Evolutionary conservation across 2,113 vertebrate species (phyloP), one percentile per base, ranked within the genome.

Genomic region (Poicephalus meyeri): DNA sequence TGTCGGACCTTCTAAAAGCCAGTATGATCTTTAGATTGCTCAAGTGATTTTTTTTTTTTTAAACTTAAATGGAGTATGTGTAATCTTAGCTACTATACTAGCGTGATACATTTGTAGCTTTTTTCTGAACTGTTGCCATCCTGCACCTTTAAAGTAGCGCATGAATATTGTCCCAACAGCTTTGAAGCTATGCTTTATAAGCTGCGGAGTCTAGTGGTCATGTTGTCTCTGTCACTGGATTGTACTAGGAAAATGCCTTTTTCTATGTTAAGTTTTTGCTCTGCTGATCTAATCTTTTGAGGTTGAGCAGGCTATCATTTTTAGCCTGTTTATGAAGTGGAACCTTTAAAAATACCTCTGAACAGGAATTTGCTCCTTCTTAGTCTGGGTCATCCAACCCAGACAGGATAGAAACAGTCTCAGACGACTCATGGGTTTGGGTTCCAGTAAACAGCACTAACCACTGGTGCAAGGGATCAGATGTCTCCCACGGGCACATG

Each of bases 261-360:
- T 86, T 68, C 47, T 61, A 16, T 76, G 49, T 44, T n/a, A 7
- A 60, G 16, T 65, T 91, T 89, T 94, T 94, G 29, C 53, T 84
- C 52, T 89, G 77, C 58, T 95, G 65, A 79, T 78, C 73, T 91
- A 84, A 96, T 91, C 78, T 65, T 93, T 85, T 78, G 88, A 90
- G 83, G 86, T 79, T 84, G 61, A 64, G 35, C 52, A 89, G 53
- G 44, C 72, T 89, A 11, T 95, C 1, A 91, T 95, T 96, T 93
- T 93, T 80, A 87, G 65, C 63, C 83, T 93, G 72, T 92, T 96
- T 92, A 81, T 94, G 47, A 79, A 81, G n/a, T 65, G 9, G 41
- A 91, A 79, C 55, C 31, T 96, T 96, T 82, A 95, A 97, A 96
- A 97, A 96, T 97, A 97, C 86, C 70, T 95, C 93, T 49, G 44